Percentiles rank a stretch among this genome's conserved stretches.
Evolutionary conservation across 2,888 invertebrate species (phyloP).

Genomic region (Drosophila neutralis): DNA sequence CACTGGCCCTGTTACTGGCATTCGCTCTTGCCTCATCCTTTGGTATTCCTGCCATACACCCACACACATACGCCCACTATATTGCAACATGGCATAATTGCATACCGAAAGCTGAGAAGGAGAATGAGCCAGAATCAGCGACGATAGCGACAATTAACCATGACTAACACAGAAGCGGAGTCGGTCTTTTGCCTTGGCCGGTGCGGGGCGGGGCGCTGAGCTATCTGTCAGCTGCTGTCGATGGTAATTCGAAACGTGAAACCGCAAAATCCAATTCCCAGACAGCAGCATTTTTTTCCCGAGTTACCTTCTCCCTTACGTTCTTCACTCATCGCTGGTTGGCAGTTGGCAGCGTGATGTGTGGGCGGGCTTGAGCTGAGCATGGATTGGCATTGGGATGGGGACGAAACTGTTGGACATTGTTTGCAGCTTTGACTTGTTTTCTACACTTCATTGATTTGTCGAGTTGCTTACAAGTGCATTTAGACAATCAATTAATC

Average conservation of each 20-base stretch:
- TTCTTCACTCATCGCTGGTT: constrained; percentile 30
- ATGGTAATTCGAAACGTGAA: constrained; percentile 80
- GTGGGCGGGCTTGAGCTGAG: constrained; percentile 38
- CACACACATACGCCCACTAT: constrained; percentile 49
- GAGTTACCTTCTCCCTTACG: constrained; percentile 47
- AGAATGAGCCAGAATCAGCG: constrained; percentile 26
- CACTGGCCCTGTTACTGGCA: background rate
- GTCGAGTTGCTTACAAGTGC: constrained; percentile 80
- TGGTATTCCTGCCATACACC: constrained; percentile 5
- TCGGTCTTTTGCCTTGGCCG: background rate
- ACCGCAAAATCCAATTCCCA: constrained; percentile 80
- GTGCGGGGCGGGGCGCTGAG: background rate
- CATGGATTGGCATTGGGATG: background rate
- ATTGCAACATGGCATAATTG: constrained; percentile 70
- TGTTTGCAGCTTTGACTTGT: constrained; percentile 67
- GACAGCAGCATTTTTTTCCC: constrained; percentile 55
- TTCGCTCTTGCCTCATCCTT: constrained; percentile 18
- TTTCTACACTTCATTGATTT: constrained; percentile 79
- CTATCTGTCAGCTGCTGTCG: constrained; percentile 70
- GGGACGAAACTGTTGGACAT: constrained; percentile 26
- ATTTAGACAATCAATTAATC: constrained; percentile 81
- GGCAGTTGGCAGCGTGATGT: constrained; percentile 14
- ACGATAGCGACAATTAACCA: constrained; percentile 79
- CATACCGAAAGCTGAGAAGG: constrained; percentile 17
- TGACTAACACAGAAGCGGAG: constrained; percentile 65